These are phyloP conservation scores for Dromius quadrimaculatus DNA, from an alignment of 2,888 invertebrate species.

Conservation along the genomic window DNA sequence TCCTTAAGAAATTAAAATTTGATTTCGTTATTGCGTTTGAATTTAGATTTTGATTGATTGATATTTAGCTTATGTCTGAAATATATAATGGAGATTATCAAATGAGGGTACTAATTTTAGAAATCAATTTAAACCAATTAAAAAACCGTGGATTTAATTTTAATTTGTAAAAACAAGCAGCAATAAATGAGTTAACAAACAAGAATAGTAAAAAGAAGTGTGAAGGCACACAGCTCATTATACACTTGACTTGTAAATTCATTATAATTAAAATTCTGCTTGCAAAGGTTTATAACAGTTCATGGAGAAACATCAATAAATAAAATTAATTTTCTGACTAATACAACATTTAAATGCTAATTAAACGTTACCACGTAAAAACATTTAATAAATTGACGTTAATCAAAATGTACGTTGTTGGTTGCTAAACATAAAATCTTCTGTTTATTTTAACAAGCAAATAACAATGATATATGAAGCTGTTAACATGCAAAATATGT, in stretches of 20 bases:
- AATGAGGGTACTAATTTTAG: no score
- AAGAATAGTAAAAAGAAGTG: conserved; percentile 27
- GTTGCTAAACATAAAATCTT: conserved; percentile 34
- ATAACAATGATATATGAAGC: conserved; percentile 39
- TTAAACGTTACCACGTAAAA: conserved; percentile 36
- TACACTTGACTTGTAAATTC: conserved; percentile 5
- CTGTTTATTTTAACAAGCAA: conserved; percentile 26
- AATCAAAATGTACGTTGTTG: conserved; percentile 42
- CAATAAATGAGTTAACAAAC: conserved; percentile 31
- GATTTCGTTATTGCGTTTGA: no score
- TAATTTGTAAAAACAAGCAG: conserved; percentile 16
- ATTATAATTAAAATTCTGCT: conserved; percentile 38
- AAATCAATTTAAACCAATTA: no score
- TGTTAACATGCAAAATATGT: conserved; percentile 19
- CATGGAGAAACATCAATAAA: conserved; percentile 45
- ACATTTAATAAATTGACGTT: conserved; percentile 43
- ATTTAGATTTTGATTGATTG: no score
- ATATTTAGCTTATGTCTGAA: no score
- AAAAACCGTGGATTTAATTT: no score
- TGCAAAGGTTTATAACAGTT: conserved; percentile 41
- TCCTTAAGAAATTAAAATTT: no score
- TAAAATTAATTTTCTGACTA: conserved; percentile 38
- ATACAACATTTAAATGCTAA: conserved; percentile 46
- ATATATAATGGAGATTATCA: no score
- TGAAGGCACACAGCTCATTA: conserved; percentile 19